These are phyloP conservation scores for Clepsis dumicolana DNA, from an alignment of 2,888 invertebrate genomes.

Conservation along the genomic window DNA sequence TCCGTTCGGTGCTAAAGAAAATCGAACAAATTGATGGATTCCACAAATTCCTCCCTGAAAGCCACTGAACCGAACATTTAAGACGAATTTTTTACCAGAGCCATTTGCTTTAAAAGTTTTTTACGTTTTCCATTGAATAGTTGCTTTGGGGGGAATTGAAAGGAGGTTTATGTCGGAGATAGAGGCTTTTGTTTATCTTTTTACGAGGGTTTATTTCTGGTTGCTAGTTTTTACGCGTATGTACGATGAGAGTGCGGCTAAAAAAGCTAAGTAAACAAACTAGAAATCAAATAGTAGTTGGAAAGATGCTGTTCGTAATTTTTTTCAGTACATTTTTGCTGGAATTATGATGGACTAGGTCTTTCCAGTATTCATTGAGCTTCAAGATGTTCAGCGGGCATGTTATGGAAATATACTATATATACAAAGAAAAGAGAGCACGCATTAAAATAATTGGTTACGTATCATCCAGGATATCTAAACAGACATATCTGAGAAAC, in stretches of 20 bases:
- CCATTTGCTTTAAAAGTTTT: constrained; percentile 49
- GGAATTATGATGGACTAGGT: no score
- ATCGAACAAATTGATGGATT: constrained; percentile 77
- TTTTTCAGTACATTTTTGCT: no score
- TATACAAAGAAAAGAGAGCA: no score
- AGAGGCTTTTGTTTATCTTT: constrained; percentile 32
- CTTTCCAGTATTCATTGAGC: no score
- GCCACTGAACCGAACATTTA: constrained; percentile 59
- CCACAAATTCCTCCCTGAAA: constrained; percentile 66
- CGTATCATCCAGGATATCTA: not conserved
- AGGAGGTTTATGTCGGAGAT: constrained; percentile 28
- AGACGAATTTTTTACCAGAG: constrained; percentile 57
- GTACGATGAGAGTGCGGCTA: no score
- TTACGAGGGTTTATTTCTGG: constrained; percentile 15
- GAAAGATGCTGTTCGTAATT: no score
- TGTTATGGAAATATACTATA: no score
- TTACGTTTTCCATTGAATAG: constrained; percentile 44
- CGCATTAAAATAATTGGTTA: no score
- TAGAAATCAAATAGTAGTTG: no score
- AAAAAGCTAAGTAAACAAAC: no score
- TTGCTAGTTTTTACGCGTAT: not conserved
- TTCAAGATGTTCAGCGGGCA: no score
- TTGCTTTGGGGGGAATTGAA: constrained; percentile 35
- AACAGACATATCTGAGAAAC: not conserved
- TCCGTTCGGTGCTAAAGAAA: constrained; percentile 63